Evolutionary conservation across 2,797 vertebrate species (phyloP), one percentile per base, ranked within the genome.

Genomic region (Cossypha heuglini): DNA sequence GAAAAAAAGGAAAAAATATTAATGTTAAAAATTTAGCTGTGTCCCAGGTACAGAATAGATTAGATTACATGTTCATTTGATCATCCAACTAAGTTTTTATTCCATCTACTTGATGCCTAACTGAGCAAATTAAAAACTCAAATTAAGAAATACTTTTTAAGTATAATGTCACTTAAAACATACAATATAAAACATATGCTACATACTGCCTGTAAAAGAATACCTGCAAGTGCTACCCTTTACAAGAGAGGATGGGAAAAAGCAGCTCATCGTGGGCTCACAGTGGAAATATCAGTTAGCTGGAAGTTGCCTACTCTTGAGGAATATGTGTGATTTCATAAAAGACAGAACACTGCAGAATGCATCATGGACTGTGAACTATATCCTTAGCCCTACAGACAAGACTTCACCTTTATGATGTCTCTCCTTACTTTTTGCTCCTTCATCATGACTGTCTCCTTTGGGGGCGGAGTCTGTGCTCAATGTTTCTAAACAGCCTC

Each of bases 11-110:
- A 61, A 63, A 71, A 68, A 74, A 61, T 4, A 86, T 35, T 49
- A 63, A 83, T 14, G 59, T 90, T 58, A 91, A 91, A 90, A 96
- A 88, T 74, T 58, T 89, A 94, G 61, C 72, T 81, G 45, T 68
- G 52, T 83, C 90, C 46, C 59, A 92, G 73, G 93, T 37, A 92
- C 52, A 72, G 91, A 95, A 95, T 72, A 78, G n/a, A 35, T 66
- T 86, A 90, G 57, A 64, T 88, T 25, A 54, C 2, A 2, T 72
- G 43, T 88, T 97, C 94, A 97, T 95, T 80, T 95, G 90, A 94
- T 95, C 58, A 93, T 62, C 40, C 78, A 73, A 81, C 33, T 88
- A 92, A 83, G 48, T 74, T 96, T 90, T 94, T 86, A 92, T 72
- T 89, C 62, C 25, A 55, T 93, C 59, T 79, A 86, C 21, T 8